These are phyloP conservation scores for Drosophila prolongata DNA, from an alignment of 2,888 invertebrate species.

Conservation along the genomic window DNA sequence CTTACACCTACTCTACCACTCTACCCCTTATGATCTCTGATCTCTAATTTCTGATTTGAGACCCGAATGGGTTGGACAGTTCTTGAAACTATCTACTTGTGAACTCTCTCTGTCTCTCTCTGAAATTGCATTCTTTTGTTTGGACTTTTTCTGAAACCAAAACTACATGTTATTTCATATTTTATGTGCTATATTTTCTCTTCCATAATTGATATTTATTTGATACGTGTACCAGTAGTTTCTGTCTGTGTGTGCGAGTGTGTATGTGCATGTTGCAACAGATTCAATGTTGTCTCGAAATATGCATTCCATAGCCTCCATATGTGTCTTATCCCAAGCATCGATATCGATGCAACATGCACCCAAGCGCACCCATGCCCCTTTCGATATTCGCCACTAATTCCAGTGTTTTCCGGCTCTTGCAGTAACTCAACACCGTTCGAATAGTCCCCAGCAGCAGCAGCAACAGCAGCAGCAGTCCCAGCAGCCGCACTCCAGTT, in stretches of 20 bases:
- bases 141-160: not conserved
- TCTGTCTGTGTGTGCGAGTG: constrained; percentile 47
- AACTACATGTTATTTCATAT: constrained; percentile 12
- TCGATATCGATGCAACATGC: constrained; percentile 79
- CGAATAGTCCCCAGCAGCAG: constrained; percentile 85
- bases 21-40: not conserved
- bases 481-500: constrained; percentile 82
- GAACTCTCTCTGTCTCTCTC: not conserved
- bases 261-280: constrained; percentile 80
- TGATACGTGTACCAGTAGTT: constrained; percentile 24
- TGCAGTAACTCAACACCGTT: constrained; percentile 85
- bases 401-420: constrained; percentile 29
- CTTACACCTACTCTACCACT: not conserved
- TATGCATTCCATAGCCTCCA: constrained; percentile 22
- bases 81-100: not conserved
- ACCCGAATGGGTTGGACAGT: constrained; percentile 20
- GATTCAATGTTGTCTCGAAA: constrained; percentile 52
- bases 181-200: constrained; percentile 13
- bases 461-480: constrained; percentile 75
- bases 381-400: not conserved
- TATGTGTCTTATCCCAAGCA: constrained; percentile 28
- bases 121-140: constrained; percentile 13
- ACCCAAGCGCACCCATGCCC: constrained; percentile 30
- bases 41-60: not conserved
- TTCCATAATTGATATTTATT: constrained; percentile 19